Percentiles rank a stretch among this genome's conserved stretches.
phyloP scores from a whole-genome alignment of 2,797 vertebrate species.

The Anabacerthia variegaticeps region DNA sequence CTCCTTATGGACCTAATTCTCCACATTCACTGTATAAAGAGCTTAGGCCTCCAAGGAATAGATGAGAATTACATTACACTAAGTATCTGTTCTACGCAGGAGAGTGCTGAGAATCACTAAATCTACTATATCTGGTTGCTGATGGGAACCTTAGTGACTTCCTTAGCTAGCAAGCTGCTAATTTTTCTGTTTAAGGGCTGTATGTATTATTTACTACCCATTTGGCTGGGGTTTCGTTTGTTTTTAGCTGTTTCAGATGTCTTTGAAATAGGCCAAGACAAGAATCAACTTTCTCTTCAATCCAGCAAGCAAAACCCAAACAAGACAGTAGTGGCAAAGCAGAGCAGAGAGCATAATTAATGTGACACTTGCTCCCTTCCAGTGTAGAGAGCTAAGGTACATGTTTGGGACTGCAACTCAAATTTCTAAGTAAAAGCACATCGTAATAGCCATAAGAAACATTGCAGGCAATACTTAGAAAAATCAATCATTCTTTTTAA shows the following conservation, averaged over 20 bases:
- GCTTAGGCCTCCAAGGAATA: not conserved
- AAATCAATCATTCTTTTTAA: not conserved
- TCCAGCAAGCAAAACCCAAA: not conserved
- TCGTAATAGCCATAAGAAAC: not conserved
- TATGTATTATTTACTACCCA: constrained; percentile 51
- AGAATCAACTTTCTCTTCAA: constrained; percentile 13
- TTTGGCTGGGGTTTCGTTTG: not conserved
- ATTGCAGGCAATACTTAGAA: not conserved
- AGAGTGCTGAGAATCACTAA: not conserved
- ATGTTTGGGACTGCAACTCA: not conserved
- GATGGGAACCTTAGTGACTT: not conserved
- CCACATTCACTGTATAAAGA: not conserved
- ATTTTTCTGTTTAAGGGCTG: constrained; percentile 15
- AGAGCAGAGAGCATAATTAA: constrained; percentile 40
- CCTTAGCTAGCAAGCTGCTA: constrained; percentile 18
- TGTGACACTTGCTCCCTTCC: not conserved
- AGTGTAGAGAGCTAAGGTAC: not conserved
- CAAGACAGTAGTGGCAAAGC: not conserved
- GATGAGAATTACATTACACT: not conserved
- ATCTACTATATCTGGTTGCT: not conserved
- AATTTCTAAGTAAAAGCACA: not conserved
- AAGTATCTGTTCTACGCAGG: not conserved
- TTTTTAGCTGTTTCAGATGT: not conserved
- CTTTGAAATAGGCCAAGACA: constrained; percentile 24
- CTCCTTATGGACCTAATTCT: not conserved